A percentile compares a stretch with the other conserved stretches of the same genome.
phyloP scores from a whole-genome alignment of 1,140 invertebrate genomes.

The Drosophila neocordata region DNA sequence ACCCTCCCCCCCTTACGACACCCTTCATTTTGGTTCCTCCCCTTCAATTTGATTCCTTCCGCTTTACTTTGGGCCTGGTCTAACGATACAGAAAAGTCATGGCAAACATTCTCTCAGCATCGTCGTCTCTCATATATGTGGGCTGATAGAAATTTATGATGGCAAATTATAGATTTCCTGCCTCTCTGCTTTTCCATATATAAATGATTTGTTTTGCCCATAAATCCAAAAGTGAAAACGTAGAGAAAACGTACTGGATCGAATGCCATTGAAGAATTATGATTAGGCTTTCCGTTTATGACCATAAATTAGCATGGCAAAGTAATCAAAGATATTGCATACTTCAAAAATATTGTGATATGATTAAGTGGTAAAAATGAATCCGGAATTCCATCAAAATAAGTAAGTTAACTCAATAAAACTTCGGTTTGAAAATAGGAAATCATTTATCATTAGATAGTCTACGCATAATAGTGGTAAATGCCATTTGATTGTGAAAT shows the following conservation, averaged over 20 bases:
- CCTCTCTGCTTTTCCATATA: conserved; percentile 4
- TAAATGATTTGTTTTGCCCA: conserved; percentile 7
- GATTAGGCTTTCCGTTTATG: conserved; percentile 9
- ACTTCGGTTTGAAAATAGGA: background rate
- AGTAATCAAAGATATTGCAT: conserved; percentile 8
- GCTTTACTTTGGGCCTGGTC: background rate
- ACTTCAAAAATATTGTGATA: conserved; percentile 2
- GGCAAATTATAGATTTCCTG: conserved; percentile 11
- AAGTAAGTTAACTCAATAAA: background rate
- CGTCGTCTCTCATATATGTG: conserved; percentile 4
- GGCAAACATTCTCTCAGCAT: background rate
- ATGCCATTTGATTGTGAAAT: background rate
- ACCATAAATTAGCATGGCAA: conserved; percentile 8
- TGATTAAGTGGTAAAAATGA: background rate
- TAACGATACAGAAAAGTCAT: background rate
- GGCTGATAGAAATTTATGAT: conserved; percentile 39
- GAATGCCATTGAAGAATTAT: conserved; percentile 7
- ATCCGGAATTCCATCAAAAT: background rate
- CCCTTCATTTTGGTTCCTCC: background rate
- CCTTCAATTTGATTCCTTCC: background rate
- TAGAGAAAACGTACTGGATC: background rate
- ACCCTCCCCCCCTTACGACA: background rate
- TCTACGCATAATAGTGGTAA: too few species aligned
- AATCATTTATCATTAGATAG: background rate
- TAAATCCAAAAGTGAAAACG: background rate